Evolutionary conservation across 2,888 invertebrate species (phyloP).

Genomic region (Thymelicus lineola): DNA sequence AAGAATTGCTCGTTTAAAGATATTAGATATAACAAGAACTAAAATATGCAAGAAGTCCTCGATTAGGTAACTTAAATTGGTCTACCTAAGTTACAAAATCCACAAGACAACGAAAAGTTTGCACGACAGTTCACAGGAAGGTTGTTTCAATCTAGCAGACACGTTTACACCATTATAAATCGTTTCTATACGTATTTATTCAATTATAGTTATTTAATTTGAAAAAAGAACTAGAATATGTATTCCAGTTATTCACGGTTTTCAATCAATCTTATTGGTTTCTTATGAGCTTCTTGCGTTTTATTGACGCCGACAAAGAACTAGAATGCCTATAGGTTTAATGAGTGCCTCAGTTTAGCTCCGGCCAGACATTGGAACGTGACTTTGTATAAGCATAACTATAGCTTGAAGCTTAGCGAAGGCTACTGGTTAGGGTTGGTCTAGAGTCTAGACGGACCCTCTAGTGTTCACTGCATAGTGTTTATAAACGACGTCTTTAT

Average conservation of each 20-base stretch:
- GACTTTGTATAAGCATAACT: slow-evolving; percentile 24
- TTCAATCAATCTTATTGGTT: slow-evolving; percentile 3
- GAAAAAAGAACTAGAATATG: not conserved
- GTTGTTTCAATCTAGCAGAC: no score
- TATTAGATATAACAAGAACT: no score
- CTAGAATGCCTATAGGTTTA: slow-evolving; percentile 19
- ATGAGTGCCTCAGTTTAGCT: slow-evolving; percentile 26
- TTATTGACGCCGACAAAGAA: slow-evolving; percentile 20
- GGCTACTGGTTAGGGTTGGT: slow-evolving; percentile 25
- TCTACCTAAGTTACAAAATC: no score
- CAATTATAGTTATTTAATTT: not conserved
- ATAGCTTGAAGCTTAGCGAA: not conserved
- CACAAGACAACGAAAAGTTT: no score
- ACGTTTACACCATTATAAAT: not conserved
- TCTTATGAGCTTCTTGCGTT: slow-evolving; percentile 16
- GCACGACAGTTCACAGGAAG: no score
- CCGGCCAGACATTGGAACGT: slow-evolving; percentile 23
- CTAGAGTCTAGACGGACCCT: slow-evolving; percentile 24
- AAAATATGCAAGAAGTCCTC: no score
- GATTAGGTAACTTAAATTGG: no score
- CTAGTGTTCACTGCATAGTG: slow-evolving; percentile 15
- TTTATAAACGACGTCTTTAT: slow-evolving; percentile 27
- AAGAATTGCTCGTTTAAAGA: no score
- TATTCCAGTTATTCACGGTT: not conserved
- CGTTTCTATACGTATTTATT: not conserved